Conservation (phyloP, 1,140 invertebrate species). For the Chironomus tepperi region DNA sequence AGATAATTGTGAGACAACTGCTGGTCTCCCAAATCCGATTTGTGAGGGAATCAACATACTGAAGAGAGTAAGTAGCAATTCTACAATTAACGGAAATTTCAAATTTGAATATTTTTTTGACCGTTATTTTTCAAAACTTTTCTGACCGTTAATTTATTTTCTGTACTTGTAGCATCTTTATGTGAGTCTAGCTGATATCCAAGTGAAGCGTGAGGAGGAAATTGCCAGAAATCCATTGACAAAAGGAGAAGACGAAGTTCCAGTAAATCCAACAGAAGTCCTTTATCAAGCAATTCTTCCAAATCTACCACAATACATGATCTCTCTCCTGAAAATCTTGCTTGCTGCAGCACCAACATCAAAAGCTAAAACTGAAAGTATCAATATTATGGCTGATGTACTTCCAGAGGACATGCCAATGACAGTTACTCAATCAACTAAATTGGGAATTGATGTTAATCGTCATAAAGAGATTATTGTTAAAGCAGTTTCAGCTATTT, state of each 20-base stretch:
- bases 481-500: constrained; percentile 91
- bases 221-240: constrained; percentile 68
- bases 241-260: constrained; percentile 62
- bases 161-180: constrained; percentile 68
- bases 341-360: constrained; percentile 95
- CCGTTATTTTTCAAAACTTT: no score
- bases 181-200: constrained; percentile 70
- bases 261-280: constrained; percentile 73
- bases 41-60: constrained; percentile 89
- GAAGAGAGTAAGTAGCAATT: constrained; percentile 57
- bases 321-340: constrained; percentile 92
- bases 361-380: constrained; percentile 95
- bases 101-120: constrained; percentile 26
- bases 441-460: constrained; percentile 94
- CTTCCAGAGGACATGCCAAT: constrained; percentile 95
- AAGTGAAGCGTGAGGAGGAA: constrained; percentile 75
- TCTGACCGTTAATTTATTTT: constrained; percentile 21
- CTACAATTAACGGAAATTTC: background rate
- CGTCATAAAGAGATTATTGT: constrained; percentile 99
- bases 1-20: constrained; percentile 76
- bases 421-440: constrained; percentile 94
- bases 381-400: constrained; percentile 97
- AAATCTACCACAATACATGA: constrained; percentile 93
- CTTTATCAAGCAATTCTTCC: constrained; percentile 87
- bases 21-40: constrained; percentile 88